Evolutionary conservation across 2,797 vertebrate genomes (phyloP).

Genomic region (Scarus forsteni): DNA sequence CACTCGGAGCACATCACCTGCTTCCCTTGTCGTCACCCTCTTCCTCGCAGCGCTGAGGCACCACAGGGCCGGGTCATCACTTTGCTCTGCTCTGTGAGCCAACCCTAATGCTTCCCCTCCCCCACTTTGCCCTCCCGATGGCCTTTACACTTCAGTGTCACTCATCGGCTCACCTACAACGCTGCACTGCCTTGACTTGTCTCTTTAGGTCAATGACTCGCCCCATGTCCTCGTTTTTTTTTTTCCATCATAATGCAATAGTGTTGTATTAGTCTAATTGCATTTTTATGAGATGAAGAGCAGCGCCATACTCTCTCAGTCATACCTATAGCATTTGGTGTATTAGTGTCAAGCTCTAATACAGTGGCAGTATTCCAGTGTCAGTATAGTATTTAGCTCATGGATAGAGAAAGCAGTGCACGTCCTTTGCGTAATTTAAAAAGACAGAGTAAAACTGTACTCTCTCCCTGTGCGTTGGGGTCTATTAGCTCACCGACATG

Average conservation of each 20-base stretch:
- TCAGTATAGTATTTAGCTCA: slow-evolving; percentile 11
- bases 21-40: slow-evolving; percentile 75
- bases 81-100: slow-evolving; percentile 69
- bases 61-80: slow-evolving; percentile 58
- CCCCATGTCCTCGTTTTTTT: neutral
- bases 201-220: slow-evolving; percentile 23
- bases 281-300: slow-evolving; percentile 13
- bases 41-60: slow-evolving; percentile 68
- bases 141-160: slow-evolving; percentile 66
- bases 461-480: slow-evolving; percentile 66
- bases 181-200: slow-evolving; percentile 30
- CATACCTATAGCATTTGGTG: neutral
- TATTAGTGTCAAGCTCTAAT: slow-evolving; percentile 7
- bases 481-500: slow-evolving; percentile 84
- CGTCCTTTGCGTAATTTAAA: slow-evolving; percentile 62
- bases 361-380: slow-evolving; percentile 4
- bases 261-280: neutral
- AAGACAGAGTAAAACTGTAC: slow-evolving; percentile 64
- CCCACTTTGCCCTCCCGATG: slow-evolving; percentile 65
- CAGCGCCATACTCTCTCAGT: neutral
- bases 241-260: slow-evolving; percentile 6
- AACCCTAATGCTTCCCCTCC: slow-evolving; percentile 55
- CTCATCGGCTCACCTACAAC: slow-evolving; percentile 50
- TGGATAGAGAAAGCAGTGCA: slow-evolving; percentile 26
- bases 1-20: slow-evolving; percentile 85